Evolutionary conservation across 2,797 vertebrate species (phyloP), one percentile per base, ranked within the genome.

Genomic region (Todus mexicanus): DNA sequence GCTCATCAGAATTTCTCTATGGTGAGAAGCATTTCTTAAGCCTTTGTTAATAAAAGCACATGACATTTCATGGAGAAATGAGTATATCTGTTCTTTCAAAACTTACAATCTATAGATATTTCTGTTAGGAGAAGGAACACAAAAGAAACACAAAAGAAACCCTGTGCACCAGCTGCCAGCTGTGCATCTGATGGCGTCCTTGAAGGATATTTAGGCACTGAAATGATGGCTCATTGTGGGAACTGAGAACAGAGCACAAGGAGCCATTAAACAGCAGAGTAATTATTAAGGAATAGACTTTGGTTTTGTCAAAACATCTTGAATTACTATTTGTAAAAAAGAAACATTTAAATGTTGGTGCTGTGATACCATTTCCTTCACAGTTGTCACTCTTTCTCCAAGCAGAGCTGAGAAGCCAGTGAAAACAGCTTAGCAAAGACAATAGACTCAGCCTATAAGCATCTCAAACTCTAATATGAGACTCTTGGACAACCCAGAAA

Each of bases 311-410:
- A 29, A 87, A 89, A 64, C 26, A 47, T 89, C 38, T 84, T 92
- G 59, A 87, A 83, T 87, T 92, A 53, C 35, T 29, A 37, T 89
- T 87, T 91, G 43, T 81, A 72, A 88, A 90, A 88, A 81, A 80
- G 40, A 68, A 89, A 56, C 18, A 48, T 78, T 72, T 73, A 86
- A 54, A 77, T 75, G 5, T 80, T 89, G 26, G 42, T 35, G 35
- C 66, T 80, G 25, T 86, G 47, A 31, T 54, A 61, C 19, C 21
- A 59, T 87, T 92, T 94, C 75, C 31, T 40, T 89, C 76, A 56
- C 42, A 79, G 33, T 51, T 92, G 70, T 72, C 27, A 48, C 31
- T 87, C 29, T 75, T 83, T 75, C n/a, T 81, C 23, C 47, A 92
- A 47, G 22, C 47, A 86, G 59, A 78, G 42, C 45, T 83, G 61